These are phyloP conservation scores for Capreolus pygargus DNA, from an alignment of 2,113 vertebrate species.

Conservation along the genomic window DNA sequence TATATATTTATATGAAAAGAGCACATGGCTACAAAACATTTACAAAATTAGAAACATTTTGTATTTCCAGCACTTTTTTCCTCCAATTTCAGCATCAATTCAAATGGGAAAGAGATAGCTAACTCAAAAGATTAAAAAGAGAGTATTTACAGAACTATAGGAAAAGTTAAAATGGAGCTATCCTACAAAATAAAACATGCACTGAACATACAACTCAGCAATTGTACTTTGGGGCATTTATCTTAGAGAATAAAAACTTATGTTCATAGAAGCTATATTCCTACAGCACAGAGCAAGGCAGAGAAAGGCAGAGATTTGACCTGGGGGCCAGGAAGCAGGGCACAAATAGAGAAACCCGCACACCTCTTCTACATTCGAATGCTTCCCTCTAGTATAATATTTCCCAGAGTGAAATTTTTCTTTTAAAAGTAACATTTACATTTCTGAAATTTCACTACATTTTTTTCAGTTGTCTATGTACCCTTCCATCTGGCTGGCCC, in stretches of 20 bases:
- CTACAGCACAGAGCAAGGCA: neutral
- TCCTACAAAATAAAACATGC: neutral
- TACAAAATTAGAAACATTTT: neutral
- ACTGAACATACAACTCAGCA: neutral
- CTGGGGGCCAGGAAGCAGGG: neutral
- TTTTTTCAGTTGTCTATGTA: neutral
- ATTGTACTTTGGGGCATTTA: neutral
- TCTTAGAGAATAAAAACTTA: neutral
- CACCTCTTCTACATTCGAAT: neutral
- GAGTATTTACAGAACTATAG: neutral
- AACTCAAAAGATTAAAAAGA: neutral
- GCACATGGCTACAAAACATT: neutral
- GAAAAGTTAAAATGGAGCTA: neutral
- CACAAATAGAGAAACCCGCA: neutral
- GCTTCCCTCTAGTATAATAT: neutral
- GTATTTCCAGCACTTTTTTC: neutral
- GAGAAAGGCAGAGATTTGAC: neutral
- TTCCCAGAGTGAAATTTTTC: neutral
- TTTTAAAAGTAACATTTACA: neutral
- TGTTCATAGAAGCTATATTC: neutral
- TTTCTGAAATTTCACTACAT: neutral
- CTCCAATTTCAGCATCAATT: neutral
- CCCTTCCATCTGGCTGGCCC: neutral
- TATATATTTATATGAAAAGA: neutral
- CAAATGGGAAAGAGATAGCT: neutral